Evolutionary conservation across 2,797 vertebrate genomes (phyloP), one percentile per base, ranked within the genome.

Genomic region (Cichlasoma orientale): DNA sequence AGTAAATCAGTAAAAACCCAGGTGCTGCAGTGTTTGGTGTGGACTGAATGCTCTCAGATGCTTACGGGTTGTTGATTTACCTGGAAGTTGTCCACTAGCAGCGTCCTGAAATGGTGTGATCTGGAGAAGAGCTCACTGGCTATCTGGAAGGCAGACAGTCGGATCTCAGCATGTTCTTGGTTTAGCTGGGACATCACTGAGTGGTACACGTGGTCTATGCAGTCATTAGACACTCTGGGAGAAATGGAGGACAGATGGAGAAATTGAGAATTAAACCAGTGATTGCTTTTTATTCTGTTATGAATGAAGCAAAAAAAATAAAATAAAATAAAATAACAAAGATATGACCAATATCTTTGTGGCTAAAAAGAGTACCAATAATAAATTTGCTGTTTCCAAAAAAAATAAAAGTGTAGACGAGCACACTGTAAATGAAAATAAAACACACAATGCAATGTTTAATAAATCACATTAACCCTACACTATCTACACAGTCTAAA

Each of bases 141-240:
- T 0, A 97, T 88, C 85, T 97, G 97, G 86, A 99, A 97, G 11
- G 98, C 96, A 0, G 98, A 97, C 25, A 99, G 93, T 38, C 98
- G 96, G 82, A 99, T 87, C 93, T 99, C 96, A 0, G 97, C 95
- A 0, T 99, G 98, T 1, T 97, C 97, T 79, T 96, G 92, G 0
- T 86, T 93, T 1, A 99, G 95, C 90, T 97, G 97, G 79, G 96
- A 93, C 95, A 96, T 93, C 72, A 99, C 90, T 50, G 96, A 94
- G 90, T 95, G 96, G 72, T 97, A 98, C 8, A 95, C 87, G 0
- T 96, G 96, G 47, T 94, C 88, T 13, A 98, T 89, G 58, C 96
- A 96, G 41, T 96, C 97, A 23, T 94, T 93, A 0, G 97, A 99
- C 5, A 89, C 89, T 94, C 98, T 99, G 86, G 2, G 10, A 72